phyloP scores from a whole-genome alignment of 1,140 invertebrate species.

The Doryteuthis pealeii region DNA sequence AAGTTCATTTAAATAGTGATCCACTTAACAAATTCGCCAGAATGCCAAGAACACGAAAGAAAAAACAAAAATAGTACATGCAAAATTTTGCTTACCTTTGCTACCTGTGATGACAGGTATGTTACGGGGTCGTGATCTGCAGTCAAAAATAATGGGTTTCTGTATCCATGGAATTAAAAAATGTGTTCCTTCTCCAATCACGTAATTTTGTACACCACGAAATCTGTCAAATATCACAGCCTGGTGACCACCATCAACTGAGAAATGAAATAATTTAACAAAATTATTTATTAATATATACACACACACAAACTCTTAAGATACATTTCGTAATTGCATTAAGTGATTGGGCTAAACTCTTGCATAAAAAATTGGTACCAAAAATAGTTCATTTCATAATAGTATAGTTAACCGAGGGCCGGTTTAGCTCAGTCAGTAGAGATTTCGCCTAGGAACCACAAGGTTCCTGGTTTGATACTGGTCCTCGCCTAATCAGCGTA shows the following conservation, averaged over 20 bases:
- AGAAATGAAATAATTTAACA: constrained; percentile 56
- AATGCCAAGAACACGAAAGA: too few relatives aligned
- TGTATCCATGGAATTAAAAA: constrained; percentile 99
- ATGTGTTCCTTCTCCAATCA: constrained; percentile 98
- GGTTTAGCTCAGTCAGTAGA: too few relatives aligned
- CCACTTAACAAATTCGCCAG: too few relatives aligned
- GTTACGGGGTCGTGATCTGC: constrained; percentile 92
- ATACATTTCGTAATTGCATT: not conserved
- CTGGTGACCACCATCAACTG: constrained; percentile 98
- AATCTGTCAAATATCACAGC: constrained; percentile 99
- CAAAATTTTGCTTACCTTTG: constrained; percentile 79
- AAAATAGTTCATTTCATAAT: not conserved
- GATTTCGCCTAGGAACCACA: too few relatives aligned
- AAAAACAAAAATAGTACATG: too few relatives aligned
- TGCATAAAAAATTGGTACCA: not conserved
- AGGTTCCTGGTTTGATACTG: too few relatives aligned
- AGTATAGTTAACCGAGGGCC: too few relatives aligned
- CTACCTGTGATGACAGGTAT: constrained; percentile 96
- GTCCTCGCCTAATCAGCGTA: too few relatives aligned
- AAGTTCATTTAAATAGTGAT: too few relatives aligned
- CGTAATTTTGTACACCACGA: constrained; percentile 85
- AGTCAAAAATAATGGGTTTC: constrained; percentile 95
- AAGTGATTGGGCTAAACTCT: not conserved
- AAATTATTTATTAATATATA: not conserved
- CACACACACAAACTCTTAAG: not conserved